Evolutionary conservation across 2,888 invertebrate genomes (phyloP).

Genomic region (Eurytoma californica): DNA sequence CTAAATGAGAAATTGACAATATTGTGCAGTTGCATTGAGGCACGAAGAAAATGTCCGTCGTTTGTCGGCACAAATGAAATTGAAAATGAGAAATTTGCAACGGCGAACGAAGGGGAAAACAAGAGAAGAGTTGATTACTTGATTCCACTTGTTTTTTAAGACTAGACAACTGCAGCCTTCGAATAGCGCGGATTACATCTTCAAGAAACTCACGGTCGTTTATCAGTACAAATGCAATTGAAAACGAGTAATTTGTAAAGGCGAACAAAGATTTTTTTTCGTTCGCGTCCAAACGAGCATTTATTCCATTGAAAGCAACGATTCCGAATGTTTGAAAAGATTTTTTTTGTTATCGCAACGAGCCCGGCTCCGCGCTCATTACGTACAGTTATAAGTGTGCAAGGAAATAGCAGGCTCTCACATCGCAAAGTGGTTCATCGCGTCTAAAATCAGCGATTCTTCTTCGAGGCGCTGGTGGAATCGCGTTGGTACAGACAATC

Average conservation of each 20-base stretch:
- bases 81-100: too few species aligned
- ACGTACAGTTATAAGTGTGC: not conserved
- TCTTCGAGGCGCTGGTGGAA: not conserved
- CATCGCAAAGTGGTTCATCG: constrained; percentile 20
- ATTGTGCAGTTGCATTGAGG: too few species aligned
- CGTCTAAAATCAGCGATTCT: not conserved
- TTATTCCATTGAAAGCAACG: not conserved
- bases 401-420: not conserved
- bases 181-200: not conserved
- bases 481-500: constrained; percentile 5
- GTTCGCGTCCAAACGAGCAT: too few species aligned
- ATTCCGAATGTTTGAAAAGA: not conserved
- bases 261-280: too few species aligned
- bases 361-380: not conserved
- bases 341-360: not conserved
- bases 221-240: not conserved
- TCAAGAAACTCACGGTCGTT: not conserved
- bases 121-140: too few species aligned
- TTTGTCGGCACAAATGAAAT: too few species aligned
- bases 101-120: too few species aligned
- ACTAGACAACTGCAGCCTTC: not conserved
- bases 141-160: too few species aligned
- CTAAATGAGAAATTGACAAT: too few species aligned
- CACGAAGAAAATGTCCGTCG: too few species aligned
- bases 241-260: too few species aligned